Base-by-base conservation (phyloP, 2,888 invertebrate species). In the Heteropelma amictum region DNA sequence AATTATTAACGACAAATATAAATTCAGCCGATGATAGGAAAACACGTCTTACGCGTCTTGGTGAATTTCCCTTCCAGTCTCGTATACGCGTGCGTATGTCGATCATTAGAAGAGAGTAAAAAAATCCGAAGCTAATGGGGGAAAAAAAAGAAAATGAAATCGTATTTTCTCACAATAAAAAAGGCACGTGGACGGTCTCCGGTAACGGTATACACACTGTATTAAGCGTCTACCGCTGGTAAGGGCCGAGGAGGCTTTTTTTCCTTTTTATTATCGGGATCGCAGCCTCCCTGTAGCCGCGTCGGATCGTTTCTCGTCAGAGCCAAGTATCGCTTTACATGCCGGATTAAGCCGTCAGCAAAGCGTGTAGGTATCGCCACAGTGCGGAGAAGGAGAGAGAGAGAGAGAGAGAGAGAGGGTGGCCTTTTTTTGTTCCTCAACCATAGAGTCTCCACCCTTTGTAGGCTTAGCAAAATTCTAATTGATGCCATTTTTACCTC, bases 241-340 rank as follows among this genome's bases (percentile, higher is more conserved):
- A 42, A 68, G 71, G 72, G 60, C 47, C 54, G 30, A 54, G 47
- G 42, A 10, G 35, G 65, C 58, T 64, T 67, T 72, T 69, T 64
- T 35, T 53, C 19, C 7, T 51, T 68, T 64, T 58, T 72, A 73
- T 79, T 84, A 80, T 80, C 81, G 82, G 82, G 77, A 78, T 77
- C 69, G 80, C 82, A 83, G 82, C 71, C 76, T 76, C 77, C 84
- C 82, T 77, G n/a, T n/a, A 81, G 82, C 68, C 81, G 79, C 83
- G 85, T 85, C 85, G 68, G 82, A 84, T 84, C 83, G 78, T 72
- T 77, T 85, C 84, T 83, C 84, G 83, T 86, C 86, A 86, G 80
- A 72, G 76, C 77, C 76, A 73, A 80, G 79, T 82, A 82, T 83
- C 79, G 80, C 80, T 83, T 82, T 81, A 79, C 83, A 84, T 80